Evolutionary conservation across 2,888 invertebrate species (phyloP), one percentile per base, ranked within the genome.

Genomic region (Acanthosepion pharaonis): DNA sequence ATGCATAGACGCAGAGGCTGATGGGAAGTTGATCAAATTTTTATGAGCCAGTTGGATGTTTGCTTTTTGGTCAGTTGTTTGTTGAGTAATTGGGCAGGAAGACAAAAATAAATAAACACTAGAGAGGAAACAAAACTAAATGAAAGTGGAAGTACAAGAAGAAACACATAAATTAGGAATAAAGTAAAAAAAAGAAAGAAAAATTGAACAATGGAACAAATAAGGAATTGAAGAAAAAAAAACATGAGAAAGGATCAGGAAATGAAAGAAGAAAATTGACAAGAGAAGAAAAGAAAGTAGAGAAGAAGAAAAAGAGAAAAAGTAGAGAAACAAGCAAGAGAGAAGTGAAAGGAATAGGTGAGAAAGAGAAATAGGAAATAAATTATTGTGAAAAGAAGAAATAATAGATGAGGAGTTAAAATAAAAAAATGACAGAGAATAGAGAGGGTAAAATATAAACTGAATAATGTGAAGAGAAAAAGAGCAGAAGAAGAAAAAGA

Each of bases 11-110:
- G n/a, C n/a, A 78, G 23, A n/a, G 78, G 78, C 78, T 78, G 78
- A 78, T 78, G 78, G 78, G 78, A 78, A 78, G 78, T n/a, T 18
- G 78, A 78, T 78, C 78, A 78, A 78, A 78, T 78, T 78, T 78
- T 78, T n/a, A 78, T 78, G 78, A 78, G 78, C 78, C n/a, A 78
- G n/a, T 78, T 78, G 78, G 78, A 33, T 78, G 78, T 78, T 78
- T 78, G 78, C 78, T 78, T 78, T 78, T 78, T 78, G 78, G n/a
- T 78, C 78, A n/a, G 78, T 78, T 78, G 33, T 78, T 78, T 78
- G 78, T 78, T 78, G 78, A 78, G 78, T 78, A 78, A 78, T 78
- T 78, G 78, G n/a, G 23, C 78, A 78, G n/a, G 78, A 78, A 78
- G 78, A n/a, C 15, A 78, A 78, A 78, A 78, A n/a, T 78, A 78